Percentiles rank a stretch among this genome's conserved stretches.
Conservation (phyloP, 1,140 invertebrate genomes). For the Atta texana region DNA sequence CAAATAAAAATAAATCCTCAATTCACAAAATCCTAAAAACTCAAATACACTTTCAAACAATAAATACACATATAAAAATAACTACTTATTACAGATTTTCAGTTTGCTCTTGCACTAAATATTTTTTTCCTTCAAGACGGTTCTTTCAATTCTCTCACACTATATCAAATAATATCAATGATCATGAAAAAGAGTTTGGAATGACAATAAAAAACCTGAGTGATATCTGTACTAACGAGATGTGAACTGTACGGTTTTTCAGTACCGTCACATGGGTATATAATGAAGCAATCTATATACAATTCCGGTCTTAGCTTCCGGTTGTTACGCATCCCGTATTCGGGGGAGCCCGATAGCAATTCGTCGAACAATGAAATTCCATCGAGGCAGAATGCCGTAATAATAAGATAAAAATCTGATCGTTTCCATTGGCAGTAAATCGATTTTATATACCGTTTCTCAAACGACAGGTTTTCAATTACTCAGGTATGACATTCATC, state of each 20-base stretch:
- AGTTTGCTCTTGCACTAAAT: neutral
- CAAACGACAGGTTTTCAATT: conserved; percentile 40
- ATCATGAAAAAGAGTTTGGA: neutral
- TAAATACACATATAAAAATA: neutral
- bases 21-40: neutral
- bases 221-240: conserved; percentile 64
- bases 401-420: conserved; percentile 50
- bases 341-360: conserved; percentile 66
- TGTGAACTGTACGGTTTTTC: conserved; percentile 79
- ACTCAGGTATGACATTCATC: neutral
- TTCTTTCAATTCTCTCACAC: neutral
- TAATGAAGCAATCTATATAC: conserved; percentile 72
- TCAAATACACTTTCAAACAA: neutral
- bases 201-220: neutral
- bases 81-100: neutral
- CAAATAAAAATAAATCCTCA: neutral
- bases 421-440: conserved; percentile 40
- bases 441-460: conserved; percentile 24
- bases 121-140: neutral
- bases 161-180: conserved; percentile 5
- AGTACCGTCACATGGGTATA: conserved; percentile 68
- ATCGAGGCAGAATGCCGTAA: conserved; percentile 55
- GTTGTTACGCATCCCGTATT: conserved; percentile 75
- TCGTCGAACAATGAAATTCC: conserved; percentile 62
- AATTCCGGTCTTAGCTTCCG: conserved; percentile 82